Conservation (phyloP, 2,797 vertebrate genomes). For the Pitangus sulphuratus region DNA sequence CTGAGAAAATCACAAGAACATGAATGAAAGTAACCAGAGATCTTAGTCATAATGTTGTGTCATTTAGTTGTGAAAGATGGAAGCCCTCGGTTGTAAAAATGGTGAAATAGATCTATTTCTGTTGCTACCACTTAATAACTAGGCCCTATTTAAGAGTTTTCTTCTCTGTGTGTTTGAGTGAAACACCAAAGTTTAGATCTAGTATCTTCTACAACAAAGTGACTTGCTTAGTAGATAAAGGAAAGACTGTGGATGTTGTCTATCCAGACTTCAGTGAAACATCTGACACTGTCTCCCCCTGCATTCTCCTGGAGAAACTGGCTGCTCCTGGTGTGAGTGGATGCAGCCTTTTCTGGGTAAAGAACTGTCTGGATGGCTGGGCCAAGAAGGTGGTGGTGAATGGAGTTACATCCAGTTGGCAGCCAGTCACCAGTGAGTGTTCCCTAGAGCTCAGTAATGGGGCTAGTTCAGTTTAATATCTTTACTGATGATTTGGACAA, state of each 20-base stretch:
- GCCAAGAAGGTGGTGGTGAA: not conserved
- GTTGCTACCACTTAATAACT: not conserved
- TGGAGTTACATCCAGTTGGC: not conserved
- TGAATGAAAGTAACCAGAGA: not conserved
- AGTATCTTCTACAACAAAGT: not conserved
- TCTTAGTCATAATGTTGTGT: not conserved
- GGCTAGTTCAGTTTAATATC: not conserved
- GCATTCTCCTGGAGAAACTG: not conserved
- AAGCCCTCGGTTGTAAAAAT: not conserved
- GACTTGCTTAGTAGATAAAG: not conserved
- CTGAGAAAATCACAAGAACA: not conserved
- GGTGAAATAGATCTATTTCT: not conserved
- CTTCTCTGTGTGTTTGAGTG: not conserved
- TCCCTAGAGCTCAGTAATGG: too few species aligned
- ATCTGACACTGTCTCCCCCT: not conserved
- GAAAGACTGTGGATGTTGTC: not conserved
- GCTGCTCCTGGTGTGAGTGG: not conserved
- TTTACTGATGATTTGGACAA: not conserved
- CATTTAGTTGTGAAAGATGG: not conserved
- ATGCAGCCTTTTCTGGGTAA: not conserved
- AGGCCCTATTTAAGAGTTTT: not conserved
- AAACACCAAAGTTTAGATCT: not conserved
- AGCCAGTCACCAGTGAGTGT: too few species aligned
- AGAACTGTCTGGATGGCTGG: not conserved
- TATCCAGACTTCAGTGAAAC: not conserved